Base-by-base conservation (phyloP, 2,113 vertebrate genomes). In the Terrapene triunguis region DNA sequence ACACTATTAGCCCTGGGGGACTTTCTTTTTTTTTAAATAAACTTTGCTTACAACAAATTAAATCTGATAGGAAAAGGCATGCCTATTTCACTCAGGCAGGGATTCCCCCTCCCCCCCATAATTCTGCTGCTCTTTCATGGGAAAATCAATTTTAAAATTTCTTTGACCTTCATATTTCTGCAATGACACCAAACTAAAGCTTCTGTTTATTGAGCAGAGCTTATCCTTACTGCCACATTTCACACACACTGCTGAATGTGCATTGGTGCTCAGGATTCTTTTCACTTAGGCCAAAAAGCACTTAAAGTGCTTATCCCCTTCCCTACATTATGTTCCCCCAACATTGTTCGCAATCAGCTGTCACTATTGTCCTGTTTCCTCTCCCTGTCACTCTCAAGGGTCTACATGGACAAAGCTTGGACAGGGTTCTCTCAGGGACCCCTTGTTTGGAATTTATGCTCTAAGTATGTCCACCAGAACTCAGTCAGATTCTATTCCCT, bases 1-100 rank as follows among this genome's bases (percentile, higher is more conserved):
- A 69, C 42, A n/a, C 10, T 1, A 5, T 17, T 25, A 10, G 59
- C 19, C 3, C 81, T 27, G n/a, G 5, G 1, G 1, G n/a, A 53
- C 1, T 53, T 29, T 48, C 72, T 74, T 38, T 10, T 10, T 54
- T 50, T 54, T 22, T 4, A 54, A 29, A 32, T 9, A 50, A 17
- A 51, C 55, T 57, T 59, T 84, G 14, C 17, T 90, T 87, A 51
- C 72, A 80, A 57, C 35, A 38, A 38, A 27, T 65, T 25, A 25
- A 19, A 82, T 54, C 38, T 54, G 42, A 55, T 1, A 42, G 12
- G 69, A 72, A 17, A 42, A 53, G 5, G n/a, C 65, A 55, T 3
- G 47, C 13, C 0, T 22, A 29, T 51, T 81, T 27, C 42, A 57
- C 1, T 0, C 76, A 87, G 44, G 14, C 2, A 10, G 10, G 2